Conservation (phyloP, 37 sponge, comb jelly and placozoan genomes). For the Ephydatia muelleri region DNA sequence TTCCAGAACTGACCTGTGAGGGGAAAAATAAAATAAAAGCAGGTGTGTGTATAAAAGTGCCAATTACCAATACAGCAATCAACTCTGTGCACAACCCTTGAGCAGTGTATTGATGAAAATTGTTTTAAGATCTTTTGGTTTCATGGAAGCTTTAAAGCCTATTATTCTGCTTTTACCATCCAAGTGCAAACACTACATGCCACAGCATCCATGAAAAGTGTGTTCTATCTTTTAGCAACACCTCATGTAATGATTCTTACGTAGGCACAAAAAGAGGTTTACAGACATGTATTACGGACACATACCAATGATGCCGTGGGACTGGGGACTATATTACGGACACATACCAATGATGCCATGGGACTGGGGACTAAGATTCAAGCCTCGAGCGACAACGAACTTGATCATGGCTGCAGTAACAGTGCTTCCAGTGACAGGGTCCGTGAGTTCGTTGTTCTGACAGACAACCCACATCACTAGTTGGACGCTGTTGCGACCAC, state of each 20-base stretch:
- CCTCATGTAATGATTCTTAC: no score
- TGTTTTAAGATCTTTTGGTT: no score
- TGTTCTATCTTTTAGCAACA: no score
- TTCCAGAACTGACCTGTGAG: constrained; percentile 85
- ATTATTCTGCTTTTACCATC: not conserved
- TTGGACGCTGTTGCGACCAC: constrained; percentile 36
- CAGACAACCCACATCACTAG: constrained; percentile 77
- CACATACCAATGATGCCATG: constrained; percentile 77
- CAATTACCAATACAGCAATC: not conserved
- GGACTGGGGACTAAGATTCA: constrained; percentile 64
- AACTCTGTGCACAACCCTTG: no score
- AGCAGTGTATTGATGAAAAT: no score
- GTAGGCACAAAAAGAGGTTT: no score
- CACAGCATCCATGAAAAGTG: not conserved
- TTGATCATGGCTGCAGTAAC: constrained; percentile 39
- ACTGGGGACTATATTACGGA: no score
- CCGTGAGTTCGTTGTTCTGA: not conserved
- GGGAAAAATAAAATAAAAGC: not conserved
- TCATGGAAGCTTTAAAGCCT: no score
- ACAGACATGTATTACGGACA: not conserved
- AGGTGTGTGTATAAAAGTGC: not conserved
- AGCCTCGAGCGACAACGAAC: constrained; percentile 59
- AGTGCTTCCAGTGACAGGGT: constrained; percentile 4
- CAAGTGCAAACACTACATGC: not conserved
- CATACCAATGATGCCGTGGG: not conserved